Percentiles rank a stretch among this genome's conserved stretches.
phyloP scores from a whole-genome alignment of 2,888 invertebrate genomes.

The Cremastinae sp. region DNA sequence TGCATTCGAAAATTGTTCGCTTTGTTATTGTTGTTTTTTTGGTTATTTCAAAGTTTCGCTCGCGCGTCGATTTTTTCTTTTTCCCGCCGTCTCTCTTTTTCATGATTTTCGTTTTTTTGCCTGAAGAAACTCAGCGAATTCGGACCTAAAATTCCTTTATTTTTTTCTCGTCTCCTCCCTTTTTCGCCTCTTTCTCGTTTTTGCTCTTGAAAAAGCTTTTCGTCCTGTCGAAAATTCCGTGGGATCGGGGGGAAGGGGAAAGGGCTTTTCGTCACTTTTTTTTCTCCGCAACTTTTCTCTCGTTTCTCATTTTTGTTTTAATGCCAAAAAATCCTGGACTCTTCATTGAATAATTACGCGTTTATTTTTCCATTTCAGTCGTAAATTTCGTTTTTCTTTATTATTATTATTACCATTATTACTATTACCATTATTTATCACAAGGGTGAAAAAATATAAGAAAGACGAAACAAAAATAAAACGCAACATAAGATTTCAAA shows the following conservation, averaged over 20 bases:
- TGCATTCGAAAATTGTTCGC: constrained; percentile 12
- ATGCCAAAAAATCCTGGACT: constrained; percentile 18
- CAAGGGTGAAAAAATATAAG: constrained; percentile 26
- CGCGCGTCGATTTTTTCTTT: constrained; percentile 15
- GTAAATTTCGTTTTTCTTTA: constrained; percentile 4
- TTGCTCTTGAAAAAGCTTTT: constrained; percentile 31
- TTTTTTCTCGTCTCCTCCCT: constrained; percentile 17
- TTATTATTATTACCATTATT: constrained; percentile 1
- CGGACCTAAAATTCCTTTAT: constrained; percentile 29
- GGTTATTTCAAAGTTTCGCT: constrained; percentile 3
- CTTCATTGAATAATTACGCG: constrained; percentile 24
- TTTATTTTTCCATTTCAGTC: constrained; percentile 19
- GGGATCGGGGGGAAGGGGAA: constrained; percentile 34
- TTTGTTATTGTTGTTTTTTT: constrained; percentile 29
- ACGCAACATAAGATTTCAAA: constrained; percentile 9
- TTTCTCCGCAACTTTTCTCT: neutral
- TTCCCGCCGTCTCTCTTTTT: constrained; percentile 23
- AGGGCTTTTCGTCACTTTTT: constrained; percentile 3
- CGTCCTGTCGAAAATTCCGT: constrained; percentile 57
- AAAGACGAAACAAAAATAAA: constrained; percentile 8
- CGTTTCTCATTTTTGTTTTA: no score
- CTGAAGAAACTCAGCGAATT: constrained; percentile 1
- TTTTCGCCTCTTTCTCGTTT: constrained; percentile 4
- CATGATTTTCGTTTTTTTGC: neutral
- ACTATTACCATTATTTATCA: constrained; percentile 8